phyloP scores from a whole-genome alignment of 1,140 invertebrate genomes.

The Lutraria rhynchaena region DNA sequence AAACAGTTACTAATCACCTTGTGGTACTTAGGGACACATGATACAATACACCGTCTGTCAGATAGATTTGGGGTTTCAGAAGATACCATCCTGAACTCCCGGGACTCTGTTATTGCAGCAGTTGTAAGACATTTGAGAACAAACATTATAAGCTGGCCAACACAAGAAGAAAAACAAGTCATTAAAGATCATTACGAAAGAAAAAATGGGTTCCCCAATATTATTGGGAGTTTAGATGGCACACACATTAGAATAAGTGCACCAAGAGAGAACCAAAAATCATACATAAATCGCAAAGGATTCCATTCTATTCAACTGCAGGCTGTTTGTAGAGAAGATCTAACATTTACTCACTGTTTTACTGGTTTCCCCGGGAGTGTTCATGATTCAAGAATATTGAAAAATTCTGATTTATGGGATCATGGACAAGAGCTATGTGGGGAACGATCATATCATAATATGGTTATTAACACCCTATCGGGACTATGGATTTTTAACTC shows the following conservation, averaged over 20 bases:
- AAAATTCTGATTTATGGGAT: slow-evolving; percentile 38
- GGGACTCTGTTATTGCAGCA: slow-evolving; percentile 40
- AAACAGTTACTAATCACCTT: slow-evolving; percentile 60
- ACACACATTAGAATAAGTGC: slow-evolving; percentile 43
- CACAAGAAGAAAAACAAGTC: slow-evolving; percentile 28
- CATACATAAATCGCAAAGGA: slow-evolving; percentile 23
- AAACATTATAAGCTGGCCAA: slow-evolving; percentile 54
- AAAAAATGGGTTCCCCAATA: slow-evolving; percentile 5
- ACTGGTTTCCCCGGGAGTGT: slow-evolving; percentile 26
- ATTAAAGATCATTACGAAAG: slow-evolving; percentile 41
- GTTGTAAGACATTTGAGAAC: slow-evolving; percentile 55
- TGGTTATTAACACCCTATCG: slow-evolving; percentile 60
- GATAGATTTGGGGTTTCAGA: slow-evolving; percentile 64
- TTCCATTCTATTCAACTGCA: slow-evolving; percentile 46
- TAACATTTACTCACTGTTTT: slow-evolving; percentile 49
- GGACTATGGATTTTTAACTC: slow-evolving; percentile 68
- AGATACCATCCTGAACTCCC: slow-evolving; percentile 25
- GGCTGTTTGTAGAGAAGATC: slow-evolving; percentile 44
- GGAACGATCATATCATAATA: slow-evolving; percentile 44
- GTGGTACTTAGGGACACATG: slow-evolving; percentile 58
- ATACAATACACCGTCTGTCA: slow-evolving; percentile 46
- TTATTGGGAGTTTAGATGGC: slow-evolving; percentile 13
- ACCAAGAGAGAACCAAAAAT: slow-evolving; percentile 26
- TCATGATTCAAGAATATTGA: slow-evolving; percentile 50
- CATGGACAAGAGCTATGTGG: slow-evolving; percentile 45